phyloP scores from a whole-genome alignment of 2,113 vertebrate species.

The Tetrao urogallus region DNA sequence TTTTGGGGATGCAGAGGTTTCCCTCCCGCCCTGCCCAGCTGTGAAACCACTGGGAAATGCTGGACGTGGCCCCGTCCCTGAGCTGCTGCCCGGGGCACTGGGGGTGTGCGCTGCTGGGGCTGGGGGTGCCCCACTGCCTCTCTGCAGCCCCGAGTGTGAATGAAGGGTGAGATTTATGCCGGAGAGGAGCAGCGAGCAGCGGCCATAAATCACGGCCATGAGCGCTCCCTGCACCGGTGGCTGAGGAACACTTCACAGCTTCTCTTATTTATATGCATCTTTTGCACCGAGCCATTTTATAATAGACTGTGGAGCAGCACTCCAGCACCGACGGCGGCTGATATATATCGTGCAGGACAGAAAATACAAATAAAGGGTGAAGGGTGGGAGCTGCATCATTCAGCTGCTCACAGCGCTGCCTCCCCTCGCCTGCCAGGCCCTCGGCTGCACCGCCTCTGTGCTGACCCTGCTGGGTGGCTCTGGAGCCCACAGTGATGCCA shows the following conservation, averaged over 20 bases:
- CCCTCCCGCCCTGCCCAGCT: background rate
- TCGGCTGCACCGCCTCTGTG: rapidly evolving
- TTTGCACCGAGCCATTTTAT: background rate
- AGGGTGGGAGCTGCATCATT: background rate
- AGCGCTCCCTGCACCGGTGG: background rate
- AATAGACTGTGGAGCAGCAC: background rate
- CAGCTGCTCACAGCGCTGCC: background rate
- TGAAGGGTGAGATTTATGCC: background rate
- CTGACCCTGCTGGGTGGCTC: rapidly evolving
- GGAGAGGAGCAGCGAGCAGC: background rate
- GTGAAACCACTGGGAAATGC: rapidly evolving
- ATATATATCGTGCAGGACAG: background rate
- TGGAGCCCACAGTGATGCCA: rapidly evolving
- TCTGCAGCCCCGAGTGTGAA: rapidly evolving
- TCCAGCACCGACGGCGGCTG: background rate
- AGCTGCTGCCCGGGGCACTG: rapidly evolving
- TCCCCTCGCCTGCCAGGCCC: too few species aligned
- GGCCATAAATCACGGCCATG: background rate
- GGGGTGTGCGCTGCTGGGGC: rapidly evolving
- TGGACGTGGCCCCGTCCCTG: rapidly evolving
- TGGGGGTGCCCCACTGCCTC: background rate
- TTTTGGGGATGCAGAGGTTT: background rate
- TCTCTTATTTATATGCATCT: slow-evolving; percentile 15
- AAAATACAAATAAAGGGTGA: slow-evolving; percentile 20
- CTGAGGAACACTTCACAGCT: slow-evolving; percentile 2